A percentile compares a stretch with the other conserved stretches of the same genome.
These are phyloP conservation scores for Ctena decussata DNA, from an alignment of 2,888 invertebrate species.

Conservation along the genomic window DNA sequence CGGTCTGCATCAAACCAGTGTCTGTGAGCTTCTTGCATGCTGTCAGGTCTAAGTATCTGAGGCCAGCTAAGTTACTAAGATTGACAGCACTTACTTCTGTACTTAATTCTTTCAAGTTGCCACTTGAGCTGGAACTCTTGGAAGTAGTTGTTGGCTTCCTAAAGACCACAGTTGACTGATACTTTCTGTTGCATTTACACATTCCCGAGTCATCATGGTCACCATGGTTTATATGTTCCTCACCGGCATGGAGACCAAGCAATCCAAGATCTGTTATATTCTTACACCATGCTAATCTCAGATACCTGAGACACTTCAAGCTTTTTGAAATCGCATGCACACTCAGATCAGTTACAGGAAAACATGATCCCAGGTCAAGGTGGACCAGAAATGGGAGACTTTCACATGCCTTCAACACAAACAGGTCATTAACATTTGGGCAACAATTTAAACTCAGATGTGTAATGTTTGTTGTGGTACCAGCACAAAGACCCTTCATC, in stretches of 20 bases:
- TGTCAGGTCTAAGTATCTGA: conserved; percentile 90
- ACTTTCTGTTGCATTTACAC: conserved; percentile 75
- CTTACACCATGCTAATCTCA: conserved; percentile 91
- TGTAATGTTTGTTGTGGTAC: conserved; percentile 66
- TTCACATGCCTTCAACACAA: conserved; percentile 89
- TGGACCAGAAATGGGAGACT: conserved; percentile 89
- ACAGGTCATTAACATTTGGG: conserved; percentile 89
- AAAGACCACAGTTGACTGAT: conserved; percentile 75
- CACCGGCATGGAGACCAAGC: conserved; percentile 86
- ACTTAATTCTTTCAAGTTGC: neutral
- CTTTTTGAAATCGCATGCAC: conserved; percentile 91
- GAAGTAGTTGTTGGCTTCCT: conserved; percentile 72
- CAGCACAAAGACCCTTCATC: conserved; percentile 89
- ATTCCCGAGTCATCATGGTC: conserved; percentile 70
- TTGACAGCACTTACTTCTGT: conserved; percentile 38
- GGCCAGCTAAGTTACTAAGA: conserved; percentile 79
- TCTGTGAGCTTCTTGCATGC: conserved; percentile 92
- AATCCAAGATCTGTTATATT: conserved; percentile 91
- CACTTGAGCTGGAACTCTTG: conserved; percentile 30
- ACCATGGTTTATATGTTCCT: conserved; percentile 45
- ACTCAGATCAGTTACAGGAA: conserved; percentile 91
- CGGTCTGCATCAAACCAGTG: conserved; percentile 91
- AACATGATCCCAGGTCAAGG: conserved; percentile 91
- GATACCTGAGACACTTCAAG: conserved; percentile 89
- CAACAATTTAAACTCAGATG: conserved; percentile 83